These are phyloP conservation scores for Semnornis frantzii DNA, from an alignment of 2,113 vertebrate genomes.

Conservation along the genomic window DNA sequence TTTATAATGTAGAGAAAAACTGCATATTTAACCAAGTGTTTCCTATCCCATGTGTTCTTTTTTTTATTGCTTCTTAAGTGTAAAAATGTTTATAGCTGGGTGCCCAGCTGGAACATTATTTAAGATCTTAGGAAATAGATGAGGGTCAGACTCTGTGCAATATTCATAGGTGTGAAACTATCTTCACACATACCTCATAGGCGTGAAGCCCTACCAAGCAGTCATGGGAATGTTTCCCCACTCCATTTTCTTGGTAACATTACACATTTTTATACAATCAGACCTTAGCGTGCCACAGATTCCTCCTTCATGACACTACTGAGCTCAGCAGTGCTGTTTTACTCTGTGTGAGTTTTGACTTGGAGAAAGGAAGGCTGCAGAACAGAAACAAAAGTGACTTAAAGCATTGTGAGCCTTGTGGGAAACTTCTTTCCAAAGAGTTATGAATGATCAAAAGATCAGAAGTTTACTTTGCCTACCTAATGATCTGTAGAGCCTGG, in stretches of 20 bases:
- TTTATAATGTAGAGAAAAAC: constrained; percentile 4
- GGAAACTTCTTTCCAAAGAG: constrained; percentile 20
- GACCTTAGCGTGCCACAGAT: constrained; percentile 11
- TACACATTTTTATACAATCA: constrained; percentile 45
- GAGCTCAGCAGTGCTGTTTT: constrained; percentile 33
- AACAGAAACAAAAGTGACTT: constrained; percentile 10
- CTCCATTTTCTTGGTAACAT: background rate
- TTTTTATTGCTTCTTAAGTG: constrained; percentile 30
- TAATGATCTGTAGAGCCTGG: constrained; percentile 11
- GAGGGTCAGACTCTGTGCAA: background rate
- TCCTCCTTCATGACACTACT: background rate
- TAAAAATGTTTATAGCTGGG: constrained; percentile 27
- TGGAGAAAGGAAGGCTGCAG: background rate
- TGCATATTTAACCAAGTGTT: constrained; percentile 31
- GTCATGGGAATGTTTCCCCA: background rate
- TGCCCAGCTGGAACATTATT: constrained; percentile 38
- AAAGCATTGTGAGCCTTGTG: constrained; percentile 12
- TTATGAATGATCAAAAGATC: constrained; percentile 17
- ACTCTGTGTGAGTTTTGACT: constrained; percentile 6
- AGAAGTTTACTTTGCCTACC: constrained; percentile 30
- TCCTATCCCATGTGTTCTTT: background rate
- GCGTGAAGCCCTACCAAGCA: background rate
- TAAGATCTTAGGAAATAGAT: constrained; percentile 1
- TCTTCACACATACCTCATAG: background rate
- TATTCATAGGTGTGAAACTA: constrained; percentile 17